Evolutionary conservation across 2,113 vertebrate genomes (phyloP).

Genomic region (Sylvicapra grimmia): DNA sequence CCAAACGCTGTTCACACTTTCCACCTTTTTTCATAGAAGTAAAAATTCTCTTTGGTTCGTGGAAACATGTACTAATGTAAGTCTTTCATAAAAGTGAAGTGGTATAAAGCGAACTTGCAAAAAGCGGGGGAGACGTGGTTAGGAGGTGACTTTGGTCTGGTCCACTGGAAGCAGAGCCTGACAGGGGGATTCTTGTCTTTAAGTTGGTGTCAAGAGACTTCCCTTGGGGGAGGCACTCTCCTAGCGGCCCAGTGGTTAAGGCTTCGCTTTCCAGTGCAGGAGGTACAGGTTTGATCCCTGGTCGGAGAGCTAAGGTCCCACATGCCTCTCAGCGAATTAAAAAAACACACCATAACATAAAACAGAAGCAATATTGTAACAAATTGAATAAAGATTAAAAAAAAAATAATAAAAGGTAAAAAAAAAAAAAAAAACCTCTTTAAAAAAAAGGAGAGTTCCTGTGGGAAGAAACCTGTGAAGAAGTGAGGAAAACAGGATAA

Average conservation of each 20-base stretch:
- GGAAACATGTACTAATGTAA: background rate
- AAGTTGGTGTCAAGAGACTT: background rate
- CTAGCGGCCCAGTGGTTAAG: background rate
- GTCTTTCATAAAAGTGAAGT: background rate
- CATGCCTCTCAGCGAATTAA: background rate
- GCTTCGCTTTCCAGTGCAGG: background rate
- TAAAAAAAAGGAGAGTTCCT: background rate
- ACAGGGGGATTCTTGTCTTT: background rate
- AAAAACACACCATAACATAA: background rate
- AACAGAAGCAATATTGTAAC: background rate
- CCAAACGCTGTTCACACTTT: background rate
- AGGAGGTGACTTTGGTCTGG: background rate
- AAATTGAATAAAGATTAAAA: background rate
- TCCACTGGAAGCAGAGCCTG: background rate
- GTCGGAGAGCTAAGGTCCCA: background rate
- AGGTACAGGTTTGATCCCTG: background rate
- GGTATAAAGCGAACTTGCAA: background rate
- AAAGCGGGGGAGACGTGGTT: background rate
- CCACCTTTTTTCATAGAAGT: background rate
- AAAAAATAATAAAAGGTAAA: too few species aligned
- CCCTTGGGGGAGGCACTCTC: background rate
- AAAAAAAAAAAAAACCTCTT: background rate
- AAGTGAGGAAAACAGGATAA: background rate
- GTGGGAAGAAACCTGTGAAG: background rate
- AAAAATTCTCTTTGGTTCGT: background rate